Conservation (phyloP, 2,113 vertebrate genomes). For the Aphelocoma coerulescens region DNA sequence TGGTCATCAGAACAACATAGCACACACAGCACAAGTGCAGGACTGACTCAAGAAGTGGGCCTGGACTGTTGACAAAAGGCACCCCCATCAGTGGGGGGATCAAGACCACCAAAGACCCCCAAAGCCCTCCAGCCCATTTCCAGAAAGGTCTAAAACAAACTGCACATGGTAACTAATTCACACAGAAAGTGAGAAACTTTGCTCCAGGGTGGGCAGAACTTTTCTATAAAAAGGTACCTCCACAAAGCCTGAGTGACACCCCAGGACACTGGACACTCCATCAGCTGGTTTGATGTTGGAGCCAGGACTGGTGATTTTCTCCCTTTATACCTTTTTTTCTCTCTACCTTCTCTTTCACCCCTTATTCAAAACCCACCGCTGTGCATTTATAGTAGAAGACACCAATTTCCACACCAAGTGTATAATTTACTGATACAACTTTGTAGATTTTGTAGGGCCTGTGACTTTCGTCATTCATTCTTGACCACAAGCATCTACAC, state of each 20-base stretch:
- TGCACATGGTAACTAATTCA: neutral
- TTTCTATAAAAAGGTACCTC: neutral
- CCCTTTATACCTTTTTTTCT: neutral
- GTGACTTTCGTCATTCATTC: neutral
- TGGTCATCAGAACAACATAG: neutral
- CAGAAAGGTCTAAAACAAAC: neutral
- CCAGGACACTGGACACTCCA: neutral
- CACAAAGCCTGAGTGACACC: neutral
- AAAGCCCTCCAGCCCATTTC: neutral
- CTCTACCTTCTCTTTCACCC: neutral
- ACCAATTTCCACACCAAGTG: neutral
- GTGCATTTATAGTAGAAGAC: neutral
- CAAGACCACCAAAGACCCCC: neutral
- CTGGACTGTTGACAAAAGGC: neutral
- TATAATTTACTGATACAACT: neutral
- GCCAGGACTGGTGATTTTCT: neutral
- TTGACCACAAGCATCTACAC: neutral
- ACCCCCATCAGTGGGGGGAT: rapidly evolving
- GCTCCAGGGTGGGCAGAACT: neutral
- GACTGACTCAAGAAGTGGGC: neutral
- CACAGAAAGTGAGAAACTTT: neutral
- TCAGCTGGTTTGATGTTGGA: neutral
- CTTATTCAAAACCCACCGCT: neutral
- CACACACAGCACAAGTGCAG: neutral
- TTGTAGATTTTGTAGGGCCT: neutral